phyloP scores from a whole-genome alignment of 1,140 invertebrate genomes.

The Bombus superbus region DNA sequence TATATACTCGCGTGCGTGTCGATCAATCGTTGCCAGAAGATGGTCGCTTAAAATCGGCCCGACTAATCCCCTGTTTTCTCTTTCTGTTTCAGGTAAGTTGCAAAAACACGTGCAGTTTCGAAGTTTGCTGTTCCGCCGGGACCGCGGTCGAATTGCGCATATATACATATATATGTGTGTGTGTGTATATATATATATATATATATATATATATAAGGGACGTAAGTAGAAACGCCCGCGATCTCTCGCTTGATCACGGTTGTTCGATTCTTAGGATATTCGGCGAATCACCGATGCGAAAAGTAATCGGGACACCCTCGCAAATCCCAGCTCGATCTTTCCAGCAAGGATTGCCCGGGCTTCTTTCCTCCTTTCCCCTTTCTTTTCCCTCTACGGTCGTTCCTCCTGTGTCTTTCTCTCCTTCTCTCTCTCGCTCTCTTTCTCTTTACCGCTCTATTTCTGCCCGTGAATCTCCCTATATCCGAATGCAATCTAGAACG shows the following conservation, averaged over 20 bases:
- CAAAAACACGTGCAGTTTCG: constrained; percentile 45
- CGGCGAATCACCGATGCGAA: constrained; percentile 68
- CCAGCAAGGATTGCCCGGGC: constrained; percentile 63
- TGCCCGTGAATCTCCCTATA: constrained; percentile 72
- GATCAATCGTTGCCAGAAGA: background rate
- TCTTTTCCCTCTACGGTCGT: background rate
- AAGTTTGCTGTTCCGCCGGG: constrained; percentile 1
- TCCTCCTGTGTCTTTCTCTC: background rate
- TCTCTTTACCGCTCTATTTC: constrained; percentile 6
- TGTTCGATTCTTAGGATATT: constrained; percentile 57
- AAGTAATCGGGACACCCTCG: constrained; percentile 73
- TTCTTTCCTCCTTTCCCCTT: background rate
- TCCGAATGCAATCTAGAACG: constrained; percentile 79
- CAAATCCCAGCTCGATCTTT: constrained; percentile 78
- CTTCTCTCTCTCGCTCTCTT: background rate
- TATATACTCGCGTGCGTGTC: background rate
- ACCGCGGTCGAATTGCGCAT: constrained; percentile 46
- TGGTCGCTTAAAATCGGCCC: constrained; percentile 4
- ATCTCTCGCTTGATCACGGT: constrained; percentile 37
- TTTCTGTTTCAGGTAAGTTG: constrained; percentile 77
- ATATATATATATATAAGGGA: constrained; percentile 23
- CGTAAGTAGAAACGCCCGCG: constrained; percentile 34
- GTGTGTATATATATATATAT: too few species aligned
- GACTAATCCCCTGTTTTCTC: constrained; percentile 54
- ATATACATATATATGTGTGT: background rate